phyloP scores from a whole-genome alignment of 2,113 vertebrate genomes.

The Grallaria varia region DNA sequence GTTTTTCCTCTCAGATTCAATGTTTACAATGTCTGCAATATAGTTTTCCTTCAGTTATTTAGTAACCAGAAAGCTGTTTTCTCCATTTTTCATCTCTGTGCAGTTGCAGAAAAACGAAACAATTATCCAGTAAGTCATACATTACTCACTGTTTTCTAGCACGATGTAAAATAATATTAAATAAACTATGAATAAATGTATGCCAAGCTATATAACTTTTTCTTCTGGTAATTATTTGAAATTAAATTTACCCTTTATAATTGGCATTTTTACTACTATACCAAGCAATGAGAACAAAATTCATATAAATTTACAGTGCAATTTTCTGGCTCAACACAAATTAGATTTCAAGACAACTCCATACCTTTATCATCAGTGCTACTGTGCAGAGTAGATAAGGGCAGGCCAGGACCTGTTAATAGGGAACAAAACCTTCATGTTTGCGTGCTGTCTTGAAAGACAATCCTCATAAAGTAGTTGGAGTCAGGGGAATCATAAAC shows the following conservation, averaged over 20 bases:
- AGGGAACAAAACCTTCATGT: constrained; percentile 1
- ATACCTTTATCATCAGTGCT: constrained; percentile 79
- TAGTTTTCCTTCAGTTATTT: background rate
- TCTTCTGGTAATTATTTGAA: background rate
- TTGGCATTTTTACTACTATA: background rate
- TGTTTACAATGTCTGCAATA: background rate
- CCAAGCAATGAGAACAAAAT: background rate
- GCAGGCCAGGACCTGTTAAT: constrained; percentile 87
- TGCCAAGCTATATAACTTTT: background rate
- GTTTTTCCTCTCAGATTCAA: background rate
- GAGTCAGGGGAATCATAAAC: background rate
- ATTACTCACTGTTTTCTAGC: constrained; percentile 4
- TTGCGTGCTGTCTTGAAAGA: background rate
- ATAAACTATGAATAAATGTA: background rate
- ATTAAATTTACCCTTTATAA: background rate
- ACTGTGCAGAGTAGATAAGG: constrained; percentile 78
- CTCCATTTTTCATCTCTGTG: background rate
- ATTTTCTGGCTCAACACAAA: background rate
- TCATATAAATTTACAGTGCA: background rate
- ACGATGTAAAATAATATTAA: background rate
- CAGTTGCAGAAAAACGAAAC: background rate
- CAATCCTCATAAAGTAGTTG: background rate
- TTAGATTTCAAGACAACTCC: background rate
- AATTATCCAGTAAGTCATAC: background rate
- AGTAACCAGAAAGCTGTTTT: background rate